Conservation (phyloP, 2,888 invertebrate species). For the Synergus japonicus region DNA sequence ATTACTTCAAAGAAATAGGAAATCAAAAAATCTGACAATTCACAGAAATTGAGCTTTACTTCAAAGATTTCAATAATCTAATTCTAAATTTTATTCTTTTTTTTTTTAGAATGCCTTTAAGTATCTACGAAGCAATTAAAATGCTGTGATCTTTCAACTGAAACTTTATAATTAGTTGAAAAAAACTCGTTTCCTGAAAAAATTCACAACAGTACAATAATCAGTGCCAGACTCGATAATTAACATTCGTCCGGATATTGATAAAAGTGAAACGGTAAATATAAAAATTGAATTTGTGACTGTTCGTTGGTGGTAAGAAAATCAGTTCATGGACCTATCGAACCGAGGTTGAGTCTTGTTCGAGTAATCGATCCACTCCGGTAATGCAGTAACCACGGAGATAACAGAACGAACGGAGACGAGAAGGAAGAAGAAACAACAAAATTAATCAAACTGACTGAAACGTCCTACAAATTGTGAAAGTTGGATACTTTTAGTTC, state of each 20-base stretch:
- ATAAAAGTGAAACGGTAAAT: background rate
- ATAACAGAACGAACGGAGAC: conserved; percentile 37
- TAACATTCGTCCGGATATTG: background rate
- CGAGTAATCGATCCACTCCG: conserved; percentile 38
- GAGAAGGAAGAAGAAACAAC: conserved; percentile 34
- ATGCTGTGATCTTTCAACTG: conserved; percentile 18
- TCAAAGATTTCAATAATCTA: background rate
- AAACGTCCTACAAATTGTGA: conserved; percentile 38
- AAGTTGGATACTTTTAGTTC: background rate
- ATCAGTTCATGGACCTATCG: conserved; percentile 52
- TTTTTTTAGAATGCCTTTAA: conserved; percentile 9
- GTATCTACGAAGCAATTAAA: conserved; percentile 8
- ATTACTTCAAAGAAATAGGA: background rate
- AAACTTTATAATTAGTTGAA: background rate
- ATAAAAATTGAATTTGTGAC: conserved; percentile 7
- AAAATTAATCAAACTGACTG: background rate
- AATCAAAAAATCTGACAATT: background rate
- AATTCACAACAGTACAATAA: conserved; percentile 1
- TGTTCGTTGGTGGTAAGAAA: conserved; percentile 25
- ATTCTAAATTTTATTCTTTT: background rate
- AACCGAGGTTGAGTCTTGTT: conserved; percentile 41
- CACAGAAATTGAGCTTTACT: background rate
- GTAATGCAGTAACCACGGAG: conserved; percentile 39
- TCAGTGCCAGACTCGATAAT: conserved; percentile 8
- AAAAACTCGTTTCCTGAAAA: background rate